These are phyloP conservation scores for Leptothorax acervorum DNA, from an alignment of 2,888 invertebrate genomes.

Conservation along the genomic window DNA sequence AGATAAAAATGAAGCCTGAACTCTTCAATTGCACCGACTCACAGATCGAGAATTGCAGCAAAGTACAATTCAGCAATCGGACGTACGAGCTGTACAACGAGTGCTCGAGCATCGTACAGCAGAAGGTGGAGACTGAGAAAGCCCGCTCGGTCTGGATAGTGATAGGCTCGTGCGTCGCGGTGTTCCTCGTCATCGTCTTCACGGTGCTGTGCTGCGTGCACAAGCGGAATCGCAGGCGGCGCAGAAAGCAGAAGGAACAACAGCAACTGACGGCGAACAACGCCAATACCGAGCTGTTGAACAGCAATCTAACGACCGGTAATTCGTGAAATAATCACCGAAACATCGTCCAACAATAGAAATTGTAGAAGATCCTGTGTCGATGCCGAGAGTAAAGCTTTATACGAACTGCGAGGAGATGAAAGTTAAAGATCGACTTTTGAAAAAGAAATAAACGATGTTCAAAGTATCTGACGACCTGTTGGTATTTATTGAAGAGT, in stretches of 20 bases:
- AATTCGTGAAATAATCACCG: constrained; percentile 40
- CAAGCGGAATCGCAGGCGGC: constrained; percentile 78
- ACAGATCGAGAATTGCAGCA: constrained; percentile 33
- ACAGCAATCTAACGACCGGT: constrained; percentile 70
- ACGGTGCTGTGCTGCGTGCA: constrained; percentile 80
- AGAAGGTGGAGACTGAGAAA: constrained; percentile 74
- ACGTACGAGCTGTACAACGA: constrained; percentile 71
- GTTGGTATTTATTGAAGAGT: constrained; percentile 51
- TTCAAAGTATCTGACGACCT: constrained; percentile 22
- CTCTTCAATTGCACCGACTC: constrained; percentile 59
- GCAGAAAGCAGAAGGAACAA: constrained; percentile 72
- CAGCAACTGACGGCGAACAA: constrained; percentile 78
- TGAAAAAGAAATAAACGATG: constrained; percentile 26
- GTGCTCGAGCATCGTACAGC: constrained; percentile 74
- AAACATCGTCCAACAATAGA: neutral
- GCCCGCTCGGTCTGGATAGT: constrained; percentile 81
- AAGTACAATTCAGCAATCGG: constrained; percentile 68
- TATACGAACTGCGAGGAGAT: neutral
- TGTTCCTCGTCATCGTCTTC: constrained; percentile 74
- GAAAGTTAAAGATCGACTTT: constrained; percentile 25
- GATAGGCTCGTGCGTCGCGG: constrained; percentile 77
- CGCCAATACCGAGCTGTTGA: constrained; percentile 81
- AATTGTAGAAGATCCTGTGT: neutral
- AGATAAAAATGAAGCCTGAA: constrained; percentile 70
- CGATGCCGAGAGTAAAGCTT: constrained; percentile 1